phyloP scores from a whole-genome alignment of 2,888 invertebrate species.

The Podotricha telesiphe region DNA sequence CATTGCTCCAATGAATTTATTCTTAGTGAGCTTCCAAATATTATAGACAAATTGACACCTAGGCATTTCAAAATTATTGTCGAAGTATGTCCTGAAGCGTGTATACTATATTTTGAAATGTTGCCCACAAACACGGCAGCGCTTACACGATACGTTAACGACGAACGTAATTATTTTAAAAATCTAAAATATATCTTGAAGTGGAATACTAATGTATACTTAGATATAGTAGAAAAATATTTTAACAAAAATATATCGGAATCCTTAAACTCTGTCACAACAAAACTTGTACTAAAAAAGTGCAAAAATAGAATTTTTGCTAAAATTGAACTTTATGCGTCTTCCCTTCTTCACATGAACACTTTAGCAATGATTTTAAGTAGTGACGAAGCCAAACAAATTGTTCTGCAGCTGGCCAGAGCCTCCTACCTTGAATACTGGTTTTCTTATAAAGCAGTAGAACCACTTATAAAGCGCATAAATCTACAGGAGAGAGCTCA shows the following conservation, averaged over 20 bases:
- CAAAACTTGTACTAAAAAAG: slow-evolving; percentile 55
- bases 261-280: slow-evolving; percentile 49
- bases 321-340: slow-evolving; percentile 60
- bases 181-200: slow-evolving; percentile 58
- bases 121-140: slow-evolving; percentile 50
- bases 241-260: slow-evolving; percentile 45
- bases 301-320: slow-evolving; percentile 54
- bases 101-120: slow-evolving; percentile 57
- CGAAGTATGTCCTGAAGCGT: slow-evolving; percentile 55
- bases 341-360: slow-evolving; percentile 54
- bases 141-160: slow-evolving; percentile 47
- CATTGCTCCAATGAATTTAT: slow-evolving; percentile 58
- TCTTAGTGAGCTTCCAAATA: slow-evolving; percentile 48
- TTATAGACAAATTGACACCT: slow-evolving; percentile 55
- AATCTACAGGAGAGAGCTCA: slow-evolving; percentile 49
- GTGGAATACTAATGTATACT: slow-evolving; percentile 52
- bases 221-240: slow-evolving; percentile 60
- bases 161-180: slow-evolving; percentile 51
- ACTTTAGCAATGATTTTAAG: slow-evolving; percentile 55
- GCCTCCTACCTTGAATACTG: slow-evolving; percentile 56
- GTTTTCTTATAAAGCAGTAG: slow-evolving; percentile 59
- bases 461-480: slow-evolving; percentile 59
- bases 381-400: slow-evolving; percentile 56
- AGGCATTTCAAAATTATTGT: slow-evolving; percentile 58
- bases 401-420: slow-evolving; percentile 55